Base-by-base conservation (phyloP, 2,113 vertebrate species). In the Saguinus imperator region DNA sequence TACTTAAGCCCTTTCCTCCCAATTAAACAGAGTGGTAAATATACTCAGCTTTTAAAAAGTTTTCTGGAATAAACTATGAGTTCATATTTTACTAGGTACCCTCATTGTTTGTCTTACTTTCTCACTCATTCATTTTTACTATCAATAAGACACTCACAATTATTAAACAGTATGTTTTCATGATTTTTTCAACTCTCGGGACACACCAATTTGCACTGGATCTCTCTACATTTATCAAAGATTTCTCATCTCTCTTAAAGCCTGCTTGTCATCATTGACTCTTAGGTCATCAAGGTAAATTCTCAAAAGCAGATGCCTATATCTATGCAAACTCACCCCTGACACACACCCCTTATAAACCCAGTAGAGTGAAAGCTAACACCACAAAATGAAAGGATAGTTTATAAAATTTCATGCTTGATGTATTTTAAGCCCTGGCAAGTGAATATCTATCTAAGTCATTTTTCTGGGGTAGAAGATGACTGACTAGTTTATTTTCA, bases 221-320 rank as follows among this genome's bases (percentile, higher is more conserved):
- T 66, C 2, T 81, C 32, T 94, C 40, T 7, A 79, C 6, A 75
- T 73, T 90, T 43, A 73, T 58, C 57, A 70, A 16, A 80, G 27
- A 73, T 61, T 96, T 95, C 57, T 81, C 7, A 61, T 77, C 9
- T 66, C 11, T 83, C 94, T 58, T 92, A 58, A 91, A 88, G 25
- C 0, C 8, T n/a, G 2, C 0, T 10, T 17, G 37, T 79, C 3
- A 68, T 91, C 32, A 81, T 35, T 68, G 73, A 68, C 4, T 72
- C 12, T 14, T 91, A 37, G 52, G 27, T 89, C 76, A n/a, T 81
- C 37, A 91, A 45, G 76, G 43, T 40, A 80, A 66, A 76, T 80
- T 73, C 14, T 73, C 25, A 35, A 66, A 91, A 88, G 29, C 13
- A 92, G 20, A 64, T 52, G 11, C 5, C 5, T 89, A 37, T 64